These are phyloP conservation scores for Myopa testacea DNA, from an alignment of 2,888 invertebrate species.

Conservation along the genomic window DNA sequence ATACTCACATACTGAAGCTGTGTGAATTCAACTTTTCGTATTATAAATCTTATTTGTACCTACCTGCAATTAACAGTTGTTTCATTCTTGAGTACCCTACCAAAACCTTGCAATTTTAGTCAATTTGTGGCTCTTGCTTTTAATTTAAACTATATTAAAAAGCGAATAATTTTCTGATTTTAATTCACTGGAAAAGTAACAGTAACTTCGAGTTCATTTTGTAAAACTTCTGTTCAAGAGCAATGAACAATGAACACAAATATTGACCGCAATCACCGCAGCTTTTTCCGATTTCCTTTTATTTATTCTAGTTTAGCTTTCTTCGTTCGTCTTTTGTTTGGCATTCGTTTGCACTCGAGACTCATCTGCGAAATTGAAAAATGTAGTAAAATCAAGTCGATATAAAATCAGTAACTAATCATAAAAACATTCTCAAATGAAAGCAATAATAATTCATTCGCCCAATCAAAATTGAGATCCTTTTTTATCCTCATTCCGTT, in stretches of 20 bases:
- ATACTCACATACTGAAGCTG: too few relatives aligned
- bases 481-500: too few relatives aligned
- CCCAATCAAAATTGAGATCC: not conserved
- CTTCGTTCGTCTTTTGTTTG: not conserved
- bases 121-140: too few relatives aligned
- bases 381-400: not conserved
- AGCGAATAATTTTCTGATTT: too few relatives aligned
- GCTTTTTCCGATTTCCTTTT: not conserved
- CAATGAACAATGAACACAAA: not conserved
- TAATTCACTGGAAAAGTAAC: too few relatives aligned
- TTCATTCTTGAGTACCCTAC: too few relatives aligned
- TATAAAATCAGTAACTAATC: not conserved
- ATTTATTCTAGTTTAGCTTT: not conserved
- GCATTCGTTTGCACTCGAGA: not conserved
- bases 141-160: too few relatives aligned
- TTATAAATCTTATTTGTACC: too few relatives aligned
- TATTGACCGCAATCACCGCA: not conserved
- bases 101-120: too few relatives aligned
- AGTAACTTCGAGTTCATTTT: too few relatives aligned
- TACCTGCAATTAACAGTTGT: too few relatives aligned
- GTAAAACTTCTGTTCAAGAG: not conserved
- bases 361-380: not conserved
- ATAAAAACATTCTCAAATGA: slow-evolving; percentile 2
- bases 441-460: not conserved
- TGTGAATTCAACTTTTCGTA: too few relatives aligned